Evolutionary conservation across 2,113 vertebrate genomes (phyloP).

Genomic region (Ctenodactylus gundi): DNA sequence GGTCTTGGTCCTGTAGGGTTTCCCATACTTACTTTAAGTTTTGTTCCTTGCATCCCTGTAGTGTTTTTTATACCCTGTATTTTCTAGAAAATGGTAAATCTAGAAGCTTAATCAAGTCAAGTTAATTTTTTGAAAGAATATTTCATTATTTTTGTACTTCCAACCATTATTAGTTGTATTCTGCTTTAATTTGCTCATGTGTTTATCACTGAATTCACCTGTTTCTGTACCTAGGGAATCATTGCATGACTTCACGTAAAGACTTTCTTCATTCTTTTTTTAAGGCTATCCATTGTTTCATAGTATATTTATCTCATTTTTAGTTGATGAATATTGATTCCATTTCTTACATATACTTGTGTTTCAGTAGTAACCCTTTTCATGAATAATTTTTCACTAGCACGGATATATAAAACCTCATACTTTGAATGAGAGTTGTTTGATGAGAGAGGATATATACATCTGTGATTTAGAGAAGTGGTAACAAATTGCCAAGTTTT

Average conservation of each 20-base stretch:
- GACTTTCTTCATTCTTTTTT: not conserved
- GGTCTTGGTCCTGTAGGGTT: not conserved
- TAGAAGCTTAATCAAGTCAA: not conserved
- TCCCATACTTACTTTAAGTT: not conserved
- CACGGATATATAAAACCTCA: not conserved
- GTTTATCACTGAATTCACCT: not conserved
- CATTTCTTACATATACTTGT: not conserved
- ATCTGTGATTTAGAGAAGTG: slow-evolving; percentile 13
- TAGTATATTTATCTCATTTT: not conserved
- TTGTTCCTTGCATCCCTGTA: not conserved
- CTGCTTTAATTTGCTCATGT: not conserved
- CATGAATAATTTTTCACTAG: not conserved
- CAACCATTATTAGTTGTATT: not conserved
- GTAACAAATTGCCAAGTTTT: not conserved
- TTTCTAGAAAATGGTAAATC: not conserved
- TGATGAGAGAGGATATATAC: not conserved
- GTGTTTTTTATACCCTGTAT: not conserved
- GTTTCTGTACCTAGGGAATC: not conserved
- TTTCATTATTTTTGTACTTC: not conserved
- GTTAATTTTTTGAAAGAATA: not conserved
- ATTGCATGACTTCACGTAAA: not conserved
- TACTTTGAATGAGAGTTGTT: not conserved
- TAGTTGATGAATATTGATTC: not conserved
- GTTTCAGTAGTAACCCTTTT: not conserved
- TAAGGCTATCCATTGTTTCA: not conserved